phyloP scores from a whole-genome alignment of 2,888 invertebrate species.

The Morpho achilles region DNA sequence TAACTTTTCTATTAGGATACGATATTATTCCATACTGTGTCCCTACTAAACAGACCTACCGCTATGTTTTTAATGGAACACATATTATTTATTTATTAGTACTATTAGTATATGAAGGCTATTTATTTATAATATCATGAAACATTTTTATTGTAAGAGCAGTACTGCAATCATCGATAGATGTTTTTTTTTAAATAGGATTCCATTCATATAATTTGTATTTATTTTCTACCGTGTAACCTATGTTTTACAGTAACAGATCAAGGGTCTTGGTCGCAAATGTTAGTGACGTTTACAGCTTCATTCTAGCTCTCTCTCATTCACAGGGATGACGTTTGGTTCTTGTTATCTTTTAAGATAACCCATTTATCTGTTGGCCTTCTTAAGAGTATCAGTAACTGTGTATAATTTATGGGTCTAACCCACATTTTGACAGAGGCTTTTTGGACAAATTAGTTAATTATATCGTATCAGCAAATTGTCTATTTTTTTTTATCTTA shows the following conservation, averaged over 20 bases:
- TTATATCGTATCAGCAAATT: neutral
- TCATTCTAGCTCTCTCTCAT: constrained; percentile 28
- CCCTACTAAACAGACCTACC: too few species aligned
- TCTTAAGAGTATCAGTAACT: constrained; percentile 26
- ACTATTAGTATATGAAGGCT: too few species aligned
- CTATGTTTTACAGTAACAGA: constrained; percentile 30
- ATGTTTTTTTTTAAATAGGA: too few species aligned
- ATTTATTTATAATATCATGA: too few species aligned
- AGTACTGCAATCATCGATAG: too few species aligned
- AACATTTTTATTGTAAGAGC: too few species aligned
- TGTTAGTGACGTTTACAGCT: constrained; percentile 31
- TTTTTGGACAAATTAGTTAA: constrained; percentile 12
- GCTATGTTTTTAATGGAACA: too few species aligned
- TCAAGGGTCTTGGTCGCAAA: constrained; percentile 41
- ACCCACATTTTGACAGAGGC: constrained; percentile 20
- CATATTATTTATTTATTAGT: too few species aligned
- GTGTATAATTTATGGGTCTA: constrained; percentile 21
- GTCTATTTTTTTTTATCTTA: too few species aligned
- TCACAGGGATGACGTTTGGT: constrained; percentile 26
- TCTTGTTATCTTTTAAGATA: constrained; percentile 32
- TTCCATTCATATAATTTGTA: too few species aligned
- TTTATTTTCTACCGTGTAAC: constrained; percentile 7
- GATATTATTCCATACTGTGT: too few species aligned
- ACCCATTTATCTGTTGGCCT: constrained; percentile 31
- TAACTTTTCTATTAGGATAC: too few species aligned